phyloP scores from a whole-genome alignment of 1,140 invertebrate genomes.

The Palaemon carinicauda region DNA sequence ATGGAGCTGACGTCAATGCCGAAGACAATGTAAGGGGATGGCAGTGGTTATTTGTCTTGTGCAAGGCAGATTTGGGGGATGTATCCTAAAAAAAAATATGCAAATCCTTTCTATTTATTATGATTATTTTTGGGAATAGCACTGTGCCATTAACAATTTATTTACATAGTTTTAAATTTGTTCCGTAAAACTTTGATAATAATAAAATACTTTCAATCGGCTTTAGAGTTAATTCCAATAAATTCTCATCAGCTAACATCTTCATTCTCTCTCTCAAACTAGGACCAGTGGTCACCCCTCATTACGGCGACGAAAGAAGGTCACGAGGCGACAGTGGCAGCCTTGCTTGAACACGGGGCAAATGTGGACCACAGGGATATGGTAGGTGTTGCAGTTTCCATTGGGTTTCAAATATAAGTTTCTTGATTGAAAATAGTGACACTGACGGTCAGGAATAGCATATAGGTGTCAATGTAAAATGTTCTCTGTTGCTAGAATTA shows the following conservation, averaged over 20 bases:
- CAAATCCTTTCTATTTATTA: neutral
- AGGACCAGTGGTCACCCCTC: slow-evolving; percentile 93
- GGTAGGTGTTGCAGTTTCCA: slow-evolving; percentile 69
- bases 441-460: too few relatives aligned
- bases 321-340: slow-evolving; percentile 80
- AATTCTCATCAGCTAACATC: neutral
- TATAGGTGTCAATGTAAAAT: too few relatives aligned
- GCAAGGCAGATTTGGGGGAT: neutral
- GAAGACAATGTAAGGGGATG: slow-evolving; percentile 77
- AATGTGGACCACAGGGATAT: slow-evolving; percentile 91
- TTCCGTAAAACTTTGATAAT: too few relatives aligned
- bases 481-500: too few relatives aligned
- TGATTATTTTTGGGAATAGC: too few relatives aligned
- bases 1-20: slow-evolving; percentile 88
- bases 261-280: slow-evolving; percentile 43
- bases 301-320: slow-evolving; percentile 91
- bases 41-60: neutral
- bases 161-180: too few relatives aligned
- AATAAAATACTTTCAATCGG: too few relatives aligned
- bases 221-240: neutral
- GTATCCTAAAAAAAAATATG: neutral
- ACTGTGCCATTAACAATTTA: too few relatives aligned
- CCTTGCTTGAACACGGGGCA: slow-evolving; percentile 87
- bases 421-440: too few relatives aligned
- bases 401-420: neutral